phyloP scores from a whole-genome alignment of 2,113 vertebrate genomes.

The Agapornis roseicollis region DNA sequence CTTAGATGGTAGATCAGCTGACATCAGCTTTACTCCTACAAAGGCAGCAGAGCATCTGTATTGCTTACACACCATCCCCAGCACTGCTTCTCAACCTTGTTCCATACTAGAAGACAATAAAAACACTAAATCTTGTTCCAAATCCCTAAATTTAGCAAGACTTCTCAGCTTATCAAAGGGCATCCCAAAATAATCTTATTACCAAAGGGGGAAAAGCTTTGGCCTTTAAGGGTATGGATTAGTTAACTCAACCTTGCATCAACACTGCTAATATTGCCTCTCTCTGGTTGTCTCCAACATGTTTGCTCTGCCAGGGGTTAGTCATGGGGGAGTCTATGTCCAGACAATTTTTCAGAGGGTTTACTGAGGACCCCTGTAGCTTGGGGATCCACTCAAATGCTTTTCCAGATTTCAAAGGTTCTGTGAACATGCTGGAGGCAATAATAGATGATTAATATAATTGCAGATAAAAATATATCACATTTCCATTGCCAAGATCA shows the following conservation, averaged over 20 bases:
- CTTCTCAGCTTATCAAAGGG: neutral
- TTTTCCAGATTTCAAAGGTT: neutral
- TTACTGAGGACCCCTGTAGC: neutral
- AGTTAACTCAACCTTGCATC: neutral
- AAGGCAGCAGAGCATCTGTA: neutral
- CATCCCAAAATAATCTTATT: neutral
- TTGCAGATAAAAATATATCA: neutral
- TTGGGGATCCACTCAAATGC: neutral
- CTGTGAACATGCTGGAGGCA: neutral
- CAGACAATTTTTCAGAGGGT: neutral
- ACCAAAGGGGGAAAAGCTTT: neutral
- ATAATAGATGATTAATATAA: neutral
- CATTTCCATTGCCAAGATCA: neutral
- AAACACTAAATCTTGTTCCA: neutral
- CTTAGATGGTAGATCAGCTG: neutral
- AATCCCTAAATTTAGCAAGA: neutral
- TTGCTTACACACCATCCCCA: neutral
- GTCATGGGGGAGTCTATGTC: neutral
- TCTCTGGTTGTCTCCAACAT: neutral
- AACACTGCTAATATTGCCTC: neutral
- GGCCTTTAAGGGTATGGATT: neutral
- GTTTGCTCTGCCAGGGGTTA: neutral
- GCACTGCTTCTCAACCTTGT: neutral
- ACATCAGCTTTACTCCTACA: neutral
- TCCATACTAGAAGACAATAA: neutral